These are phyloP conservation scores for Timema podura DNA, from an alignment of 2,888 invertebrate genomes.

Conservation along the genomic window DNA sequence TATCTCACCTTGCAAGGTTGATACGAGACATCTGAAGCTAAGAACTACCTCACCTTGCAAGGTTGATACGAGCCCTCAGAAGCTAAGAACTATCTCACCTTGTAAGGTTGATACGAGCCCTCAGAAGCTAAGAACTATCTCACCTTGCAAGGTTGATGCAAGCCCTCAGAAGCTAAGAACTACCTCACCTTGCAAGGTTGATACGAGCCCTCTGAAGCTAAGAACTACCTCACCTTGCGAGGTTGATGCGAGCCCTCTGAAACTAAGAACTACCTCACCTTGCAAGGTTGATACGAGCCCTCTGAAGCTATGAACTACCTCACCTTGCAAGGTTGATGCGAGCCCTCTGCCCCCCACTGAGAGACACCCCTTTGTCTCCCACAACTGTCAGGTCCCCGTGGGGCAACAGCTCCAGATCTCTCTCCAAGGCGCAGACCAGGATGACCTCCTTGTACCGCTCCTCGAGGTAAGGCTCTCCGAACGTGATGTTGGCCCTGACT, in stretches of 20 bases:
- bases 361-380: conserved; percentile 71
- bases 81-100: conserved; percentile 41
- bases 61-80: conserved; percentile 67
- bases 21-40: conserved; percentile 65
- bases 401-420: conserved; percentile 66
- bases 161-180: conserved; percentile 51
- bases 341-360: conserved; percentile 78
- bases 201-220: conserved; percentile 66
- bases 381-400: conserved; percentile 69
- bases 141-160: conserved; percentile 67
- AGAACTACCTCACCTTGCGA: conserved; percentile 51
- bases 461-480: conserved; percentile 72
- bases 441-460: conserved; percentile 63
- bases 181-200: conserved; percentile 58
- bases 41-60: conserved; percentile 51
- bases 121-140: conserved; percentile 47
- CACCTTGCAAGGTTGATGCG: conserved; percentile 67
- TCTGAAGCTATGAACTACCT: conserved; percentile 47
- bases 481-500: conserved; percentile 87
- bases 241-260: conserved; percentile 72
- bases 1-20: conserved; percentile 57
- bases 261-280: conserved; percentile 41
- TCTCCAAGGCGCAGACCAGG: conserved; percentile 65
- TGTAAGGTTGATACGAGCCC: conserved; percentile 71
- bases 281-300: conserved; percentile 71